These are phyloP conservation scores for Acleris holmiana DNA, from an alignment of 2,888 invertebrate species.

Conservation along the genomic window DNA sequence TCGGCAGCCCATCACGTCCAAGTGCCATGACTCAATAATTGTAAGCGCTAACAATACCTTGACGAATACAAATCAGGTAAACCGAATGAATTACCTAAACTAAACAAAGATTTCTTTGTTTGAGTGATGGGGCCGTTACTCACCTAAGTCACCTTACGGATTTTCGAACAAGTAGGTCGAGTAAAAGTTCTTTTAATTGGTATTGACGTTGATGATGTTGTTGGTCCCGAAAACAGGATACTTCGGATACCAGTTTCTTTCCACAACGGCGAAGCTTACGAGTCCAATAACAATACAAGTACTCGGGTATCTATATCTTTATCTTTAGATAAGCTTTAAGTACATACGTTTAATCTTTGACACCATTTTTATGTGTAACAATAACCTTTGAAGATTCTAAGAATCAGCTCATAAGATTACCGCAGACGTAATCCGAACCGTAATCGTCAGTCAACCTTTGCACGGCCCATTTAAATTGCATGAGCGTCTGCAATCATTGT, in stretches of 20 bases:
- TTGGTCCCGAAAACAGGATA: constrained; percentile 11
- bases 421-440: constrained; percentile 12
- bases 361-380: constrained; percentile 26
- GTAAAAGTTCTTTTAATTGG: constrained; percentile 15
- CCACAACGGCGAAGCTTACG: neutral
- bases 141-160: constrained; percentile 13
- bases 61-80: constrained; percentile 28
- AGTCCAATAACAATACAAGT: constrained; percentile 7
- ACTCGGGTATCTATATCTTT: neutral
- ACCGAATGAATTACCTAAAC: constrained; percentile 23
- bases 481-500: constrained; percentile 44
- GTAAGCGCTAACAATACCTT: constrained; percentile 18
- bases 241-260: constrained; percentile 8
- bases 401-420: constrained; percentile 22
- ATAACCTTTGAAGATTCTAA: constrained; percentile 19
- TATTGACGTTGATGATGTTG: constrained; percentile 7
- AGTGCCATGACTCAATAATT: constrained; percentile 34
- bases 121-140: constrained; percentile 1
- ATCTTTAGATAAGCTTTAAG: constrained; percentile 24
- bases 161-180: constrained; percentile 11
- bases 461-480: constrained; percentile 48
- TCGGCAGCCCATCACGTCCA: constrained; percentile 31
- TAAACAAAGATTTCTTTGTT: constrained; percentile 22
- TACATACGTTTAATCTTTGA: constrained; percentile 21
- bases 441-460: constrained; percentile 49